These are phyloP conservation scores for Seriola rivoliana DNA, from an alignment of 2,113 vertebrate species.

Conservation along the genomic window DNA sequence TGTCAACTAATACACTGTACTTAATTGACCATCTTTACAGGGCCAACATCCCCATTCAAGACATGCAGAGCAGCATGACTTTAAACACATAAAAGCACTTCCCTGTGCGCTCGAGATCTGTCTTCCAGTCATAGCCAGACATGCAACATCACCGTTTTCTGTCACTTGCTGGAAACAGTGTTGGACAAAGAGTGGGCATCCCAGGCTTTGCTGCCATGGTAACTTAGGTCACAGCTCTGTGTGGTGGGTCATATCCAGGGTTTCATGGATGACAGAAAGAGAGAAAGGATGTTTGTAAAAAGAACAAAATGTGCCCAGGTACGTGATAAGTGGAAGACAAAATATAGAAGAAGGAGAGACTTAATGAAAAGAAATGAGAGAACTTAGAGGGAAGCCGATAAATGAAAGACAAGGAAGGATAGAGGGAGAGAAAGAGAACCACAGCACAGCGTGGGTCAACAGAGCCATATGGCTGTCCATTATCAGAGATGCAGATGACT, in stretches of 20 bases:
- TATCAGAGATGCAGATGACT: conserved; percentile 90
- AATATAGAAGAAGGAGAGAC: conserved; percentile 28
- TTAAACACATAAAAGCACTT: conserved; percentile 40
- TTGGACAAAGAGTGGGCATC: conserved; percentile 75
- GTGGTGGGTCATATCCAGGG: conserved; percentile 77
- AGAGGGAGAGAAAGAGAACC: conserved; percentile 63
- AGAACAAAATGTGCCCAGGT: conserved; percentile 53
- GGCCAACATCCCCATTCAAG: conserved; percentile 16
- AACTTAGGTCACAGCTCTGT: conserved; percentile 80
- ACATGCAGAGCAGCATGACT: conserved; percentile 33
- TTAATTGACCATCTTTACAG: conserved; percentile 11
- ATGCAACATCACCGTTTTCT: conserved; percentile 64
- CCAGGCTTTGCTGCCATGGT: conserved; percentile 81
- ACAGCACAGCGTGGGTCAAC: conserved; percentile 85
- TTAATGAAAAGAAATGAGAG: conserved; percentile 58
- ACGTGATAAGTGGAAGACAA: conserved; percentile 48
- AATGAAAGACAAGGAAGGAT: conserved; percentile 66
- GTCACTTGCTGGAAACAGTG: conserved; percentile 72
- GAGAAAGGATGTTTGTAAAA: conserved; percentile 52
- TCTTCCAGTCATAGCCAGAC: conserved; percentile 45
- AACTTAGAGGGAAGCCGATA: conserved; percentile 47
- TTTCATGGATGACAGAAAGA: conserved; percentile 64
- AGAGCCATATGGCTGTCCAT: conserved; percentile 89
- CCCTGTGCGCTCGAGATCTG: conserved; percentile 1
- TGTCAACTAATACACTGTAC: conserved; percentile 7